Conservation (phyloP, 2,113 vertebrate genomes). For the Macaca nemestrina region DNA sequence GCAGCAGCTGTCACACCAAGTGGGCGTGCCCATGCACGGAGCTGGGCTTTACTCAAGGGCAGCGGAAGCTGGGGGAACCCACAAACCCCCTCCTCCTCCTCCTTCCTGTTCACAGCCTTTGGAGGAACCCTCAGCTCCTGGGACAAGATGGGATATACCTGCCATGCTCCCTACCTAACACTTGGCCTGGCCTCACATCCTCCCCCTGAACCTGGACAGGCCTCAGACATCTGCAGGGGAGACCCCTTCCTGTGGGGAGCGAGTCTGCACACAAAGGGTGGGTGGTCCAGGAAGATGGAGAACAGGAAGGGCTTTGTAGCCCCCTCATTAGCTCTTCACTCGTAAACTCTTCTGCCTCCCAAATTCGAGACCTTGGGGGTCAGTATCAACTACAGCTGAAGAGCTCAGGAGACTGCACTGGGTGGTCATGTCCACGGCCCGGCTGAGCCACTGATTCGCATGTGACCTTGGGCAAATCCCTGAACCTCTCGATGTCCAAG, state of each 20-base stretch:
- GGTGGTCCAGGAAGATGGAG: not conserved
- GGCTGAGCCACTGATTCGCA: not conserved
- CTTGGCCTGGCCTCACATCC: not conserved
- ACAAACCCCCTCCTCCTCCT: not conserved
- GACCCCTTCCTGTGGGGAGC: not conserved
- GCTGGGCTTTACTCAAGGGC: not conserved
- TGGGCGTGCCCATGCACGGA: not conserved
- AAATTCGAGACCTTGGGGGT: too few species aligned
- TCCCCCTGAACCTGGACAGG: not conserved
- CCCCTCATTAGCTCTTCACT: not conserved
- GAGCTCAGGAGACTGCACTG: too few species aligned
- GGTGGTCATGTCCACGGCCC: accelerated
- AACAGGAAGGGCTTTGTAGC: not conserved
- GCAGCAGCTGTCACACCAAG: not conserved
- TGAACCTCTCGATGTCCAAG: not conserved
- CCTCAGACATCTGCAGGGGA: not conserved
- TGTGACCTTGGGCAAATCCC: not conserved
- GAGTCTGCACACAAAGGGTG: not conserved
- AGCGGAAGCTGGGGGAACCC: not conserved
- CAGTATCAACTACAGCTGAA: not conserved
- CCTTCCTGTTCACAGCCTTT: not conserved
- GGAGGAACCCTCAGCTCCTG: not conserved
- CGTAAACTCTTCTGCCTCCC: not conserved
- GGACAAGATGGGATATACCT: too few species aligned
- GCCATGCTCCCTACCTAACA: not conserved